These are phyloP conservation scores for Ceraclea dissimilis DNA, from an alignment of 2,888 invertebrate genomes.

Conservation along the genomic window DNA sequence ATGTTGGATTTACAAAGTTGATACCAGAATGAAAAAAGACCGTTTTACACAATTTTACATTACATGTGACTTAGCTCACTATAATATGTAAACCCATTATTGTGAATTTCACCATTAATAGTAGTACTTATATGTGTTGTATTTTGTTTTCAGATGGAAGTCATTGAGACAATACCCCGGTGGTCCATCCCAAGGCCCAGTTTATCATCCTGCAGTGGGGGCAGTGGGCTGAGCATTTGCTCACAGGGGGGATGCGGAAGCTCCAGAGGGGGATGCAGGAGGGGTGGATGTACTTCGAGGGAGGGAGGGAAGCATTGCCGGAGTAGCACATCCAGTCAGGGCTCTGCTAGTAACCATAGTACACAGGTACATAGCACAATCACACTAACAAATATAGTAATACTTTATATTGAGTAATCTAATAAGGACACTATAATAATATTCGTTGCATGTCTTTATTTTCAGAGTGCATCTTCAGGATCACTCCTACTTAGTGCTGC, in stretches of 20 bases:
- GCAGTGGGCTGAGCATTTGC: conserved; percentile 19
- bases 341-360: conserved; percentile 62
- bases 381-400: too few species aligned
- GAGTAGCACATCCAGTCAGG: conserved; percentile 60
- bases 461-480: conserved; percentile 75
- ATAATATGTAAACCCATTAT: too few species aligned
- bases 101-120: too few species aligned
- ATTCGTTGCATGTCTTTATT: conserved; percentile 26
- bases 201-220: conserved; percentile 39
- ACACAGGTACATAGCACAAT: conserved; percentile 55
- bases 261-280: conserved; percentile 40
- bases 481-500: conserved; percentile 73
- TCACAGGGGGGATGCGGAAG: conserved; percentile 31
- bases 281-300: conserved; percentile 26
- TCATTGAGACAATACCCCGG: conserved; percentile 28
- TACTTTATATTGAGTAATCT: too few species aligned
- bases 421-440: not conserved
- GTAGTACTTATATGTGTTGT: too few species aligned
- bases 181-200: conserved; percentile 84
- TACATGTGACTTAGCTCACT: too few species aligned
- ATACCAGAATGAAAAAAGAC: too few species aligned
- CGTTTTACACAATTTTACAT: too few species aligned
- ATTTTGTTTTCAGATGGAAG: conserved; percentile 13
- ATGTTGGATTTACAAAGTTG: too few species aligned
- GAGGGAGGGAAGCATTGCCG: conserved; percentile 31